phyloP scores from a whole-genome alignment of 2,888 invertebrate genomes.

The Argynnis bischoffii region DNA sequence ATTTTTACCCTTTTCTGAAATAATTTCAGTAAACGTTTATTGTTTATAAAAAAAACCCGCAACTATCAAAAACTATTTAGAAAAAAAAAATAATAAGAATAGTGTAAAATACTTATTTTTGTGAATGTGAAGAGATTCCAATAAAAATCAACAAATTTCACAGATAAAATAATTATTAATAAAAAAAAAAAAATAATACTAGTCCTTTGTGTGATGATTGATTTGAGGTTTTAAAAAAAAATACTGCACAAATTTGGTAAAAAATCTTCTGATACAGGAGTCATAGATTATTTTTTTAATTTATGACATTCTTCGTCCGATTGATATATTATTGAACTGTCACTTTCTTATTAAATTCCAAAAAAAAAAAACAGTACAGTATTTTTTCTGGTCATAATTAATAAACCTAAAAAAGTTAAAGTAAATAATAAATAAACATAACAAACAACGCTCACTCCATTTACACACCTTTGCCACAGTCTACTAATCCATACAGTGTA shows the following conservation, averaged over 20 bases:
- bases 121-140: not conserved
- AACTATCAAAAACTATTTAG: too few species aligned
- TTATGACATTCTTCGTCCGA: too few species aligned
- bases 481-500: too few species aligned
- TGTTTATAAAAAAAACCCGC: too few species aligned
- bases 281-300: not conserved
- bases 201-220: constrained; percentile 14
- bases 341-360: too few species aligned
- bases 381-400: constrained; percentile 9
- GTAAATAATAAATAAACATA: constrained; percentile 20
- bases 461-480: not conserved
- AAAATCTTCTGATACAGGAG: not conserved
- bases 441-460: constrained; percentile 8
- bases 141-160: not conserved
- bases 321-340: too few species aligned
- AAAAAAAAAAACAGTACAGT: not conserved
- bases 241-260: not conserved
- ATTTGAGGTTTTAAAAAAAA: constrained; percentile 8
- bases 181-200: constrained; percentile 12
- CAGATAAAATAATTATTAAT: constrained; percentile 4
- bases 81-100: too few species aligned
- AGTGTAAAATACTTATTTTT: too few species aligned
- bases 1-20: too few species aligned
- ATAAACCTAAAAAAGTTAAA: constrained; percentile 1
- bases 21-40: too few species aligned